Conservation (phyloP, 35 echinoderm and acorn worm species). For the Stichopus chloronotus region DNA sequence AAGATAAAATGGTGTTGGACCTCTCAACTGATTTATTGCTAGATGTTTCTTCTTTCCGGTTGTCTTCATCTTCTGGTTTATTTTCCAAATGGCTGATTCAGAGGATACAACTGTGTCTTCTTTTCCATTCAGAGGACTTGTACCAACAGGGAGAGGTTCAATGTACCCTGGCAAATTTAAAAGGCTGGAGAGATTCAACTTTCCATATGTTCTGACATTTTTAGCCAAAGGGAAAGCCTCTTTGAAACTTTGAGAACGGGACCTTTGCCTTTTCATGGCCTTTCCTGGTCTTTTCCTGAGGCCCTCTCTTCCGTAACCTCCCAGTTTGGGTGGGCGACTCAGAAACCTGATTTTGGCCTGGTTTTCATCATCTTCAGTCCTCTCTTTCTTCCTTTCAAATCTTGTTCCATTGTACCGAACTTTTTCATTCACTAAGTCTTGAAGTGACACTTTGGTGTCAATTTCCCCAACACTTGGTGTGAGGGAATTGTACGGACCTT, state of each 20-base stretch:
- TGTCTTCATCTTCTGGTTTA: constrained; percentile 41
- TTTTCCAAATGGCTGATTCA: not conserved
- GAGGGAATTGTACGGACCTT: not conserved
- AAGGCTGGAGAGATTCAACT: constrained; percentile 47
- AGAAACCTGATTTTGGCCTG: constrained; percentile 66
- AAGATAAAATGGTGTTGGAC: constrained; percentile 30
- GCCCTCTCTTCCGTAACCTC: constrained; percentile 71
- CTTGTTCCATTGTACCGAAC: constrained; percentile 63
- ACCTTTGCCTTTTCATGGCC: constrained; percentile 46
- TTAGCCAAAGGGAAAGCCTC: constrained; percentile 80
- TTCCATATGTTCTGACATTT: constrained; percentile 47
- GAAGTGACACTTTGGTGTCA: constrained; percentile 42
- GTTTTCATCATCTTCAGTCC: constrained; percentile 45
- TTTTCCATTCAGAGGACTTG: not conserved
- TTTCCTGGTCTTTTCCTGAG: constrained; percentile 71
- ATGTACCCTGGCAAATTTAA: constrained; percentile 52
- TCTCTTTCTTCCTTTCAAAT: constrained; percentile 38
- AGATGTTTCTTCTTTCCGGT: constrained; percentile 24
- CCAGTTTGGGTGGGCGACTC: constrained; percentile 58
- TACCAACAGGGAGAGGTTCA: constrained; percentile 28
- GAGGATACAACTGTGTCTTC: not conserved
- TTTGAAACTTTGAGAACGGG: constrained; percentile 71
- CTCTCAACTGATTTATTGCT: not conserved
- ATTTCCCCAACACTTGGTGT: constrained; percentile 34
- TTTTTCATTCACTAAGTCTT: constrained; percentile 72